phyloP scores from a whole-genome alignment of 1,140 invertebrate genomes.

The Acromyrmex echinatior region DNA sequence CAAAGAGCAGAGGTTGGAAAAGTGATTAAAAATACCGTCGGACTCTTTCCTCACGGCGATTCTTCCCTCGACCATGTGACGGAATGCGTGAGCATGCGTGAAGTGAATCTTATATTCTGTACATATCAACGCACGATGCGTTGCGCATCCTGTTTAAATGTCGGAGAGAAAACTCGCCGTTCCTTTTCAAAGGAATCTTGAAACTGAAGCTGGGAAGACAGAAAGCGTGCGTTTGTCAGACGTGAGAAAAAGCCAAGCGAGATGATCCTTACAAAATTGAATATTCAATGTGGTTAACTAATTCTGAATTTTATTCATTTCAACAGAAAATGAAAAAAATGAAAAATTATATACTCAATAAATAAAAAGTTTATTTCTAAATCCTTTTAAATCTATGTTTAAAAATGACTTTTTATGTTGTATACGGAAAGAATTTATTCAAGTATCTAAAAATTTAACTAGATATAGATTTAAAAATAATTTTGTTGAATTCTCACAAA shows the following conservation, averaged over 20 bases:
- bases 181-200: constrained; percentile 47
- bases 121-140: constrained; percentile 62
- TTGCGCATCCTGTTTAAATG: constrained; percentile 1
- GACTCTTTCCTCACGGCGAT: constrained; percentile 68
- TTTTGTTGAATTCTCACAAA: no score
- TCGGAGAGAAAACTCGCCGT: constrained; percentile 1
- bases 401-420: neutral
- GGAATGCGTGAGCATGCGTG: constrained; percentile 71
- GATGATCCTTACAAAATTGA: neutral
- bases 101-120: constrained; percentile 55
- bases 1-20: constrained; percentile 55
- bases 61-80: constrained; percentile 68
- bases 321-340: neutral
- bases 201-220: constrained; percentile 21
- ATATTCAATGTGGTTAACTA: neutral
- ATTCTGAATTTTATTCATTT: neutral
- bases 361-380: neutral
- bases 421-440: no score
- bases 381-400: neutral
- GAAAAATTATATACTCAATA: neutral
- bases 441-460: no score
- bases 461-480: no score
- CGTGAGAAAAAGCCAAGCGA: neutral
- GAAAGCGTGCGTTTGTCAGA: constrained; percentile 12
- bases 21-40: constrained; percentile 69